Base-by-base conservation (phyloP, 1,140 invertebrate species). In the Micrasema minimum region DNA sequence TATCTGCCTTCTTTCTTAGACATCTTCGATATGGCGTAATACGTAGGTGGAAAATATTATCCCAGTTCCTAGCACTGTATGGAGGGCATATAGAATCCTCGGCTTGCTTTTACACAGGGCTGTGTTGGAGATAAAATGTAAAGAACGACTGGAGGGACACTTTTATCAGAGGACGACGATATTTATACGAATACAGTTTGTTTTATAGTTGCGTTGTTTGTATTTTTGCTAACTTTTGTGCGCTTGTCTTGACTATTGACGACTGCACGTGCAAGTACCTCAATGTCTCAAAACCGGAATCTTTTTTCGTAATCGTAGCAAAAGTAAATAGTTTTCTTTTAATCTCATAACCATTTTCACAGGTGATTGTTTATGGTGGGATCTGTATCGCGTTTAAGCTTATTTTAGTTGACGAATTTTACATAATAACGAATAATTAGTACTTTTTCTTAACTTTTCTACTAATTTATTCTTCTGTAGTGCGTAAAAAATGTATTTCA, bases 11-110 rank as follows among this genome's bases (percentile, higher is more conserved):
- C 43, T 46, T 64, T 64, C 59, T 64, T 46, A 64, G 59, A 67
- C 51, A 50, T 48, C 64, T 41, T 53, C 55, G 64, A 67, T 67
- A 59, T 61, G 65, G 70, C 65, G 64, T 72, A 38, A 59, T 59
- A 61, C 26, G 61, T 66, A 72, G 70, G 70, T 72, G 64, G 64
- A 67, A 72, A 67, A 72, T 72, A 72, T 72, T 72, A 72, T 72
- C 70, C 64, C 64, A 48, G 22, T 61, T 61, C 55, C 18, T 11
- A 7, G 35, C 2, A 31, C 26, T 35, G 51, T 16, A n/a, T 35
- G 37, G 41, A 41, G 23, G 26, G 43, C 46, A 64, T 64, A 64
- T 64, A 48, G 45, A 64, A 64, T 64, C 41, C 26, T 37, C 45
- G 43, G 57, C 31, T 55, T 16, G 26, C 38, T 59, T 59, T 59